phyloP scores from a whole-genome alignment of 2,797 vertebrate genomes.

The Phylloscopus collybita region DNA sequence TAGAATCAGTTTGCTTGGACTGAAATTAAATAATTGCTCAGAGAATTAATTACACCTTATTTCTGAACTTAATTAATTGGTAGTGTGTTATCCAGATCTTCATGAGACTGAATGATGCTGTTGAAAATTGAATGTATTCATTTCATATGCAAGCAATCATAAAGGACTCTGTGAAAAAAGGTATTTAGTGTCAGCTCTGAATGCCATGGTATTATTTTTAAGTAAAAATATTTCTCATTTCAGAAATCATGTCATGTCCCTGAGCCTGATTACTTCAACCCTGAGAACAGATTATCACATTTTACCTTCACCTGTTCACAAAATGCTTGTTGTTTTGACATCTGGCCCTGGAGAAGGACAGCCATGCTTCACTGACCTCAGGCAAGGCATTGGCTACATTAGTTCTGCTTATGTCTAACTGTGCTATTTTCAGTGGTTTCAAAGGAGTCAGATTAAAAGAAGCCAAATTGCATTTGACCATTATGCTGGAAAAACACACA shows the following conservation, averaged over 20 bases:
- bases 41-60: not conserved
- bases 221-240: not conserved
- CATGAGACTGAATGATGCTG: not conserved
- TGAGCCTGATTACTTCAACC: not conserved
- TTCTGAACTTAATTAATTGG: conserved; percentile 4
- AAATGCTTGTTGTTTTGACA: not conserved
- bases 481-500: not conserved
- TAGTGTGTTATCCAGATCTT: not conserved
- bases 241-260: not conserved
- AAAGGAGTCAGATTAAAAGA: not conserved
- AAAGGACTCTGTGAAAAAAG: not conserved
- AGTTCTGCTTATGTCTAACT: not conserved
- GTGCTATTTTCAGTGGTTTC: not conserved
- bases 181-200: not conserved
- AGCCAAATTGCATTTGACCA: not conserved
- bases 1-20: not conserved
- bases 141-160: not conserved
- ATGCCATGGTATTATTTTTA: not conserved
- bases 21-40: not conserved
- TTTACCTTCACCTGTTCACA: not conserved
- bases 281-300: not conserved
- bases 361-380: not conserved
- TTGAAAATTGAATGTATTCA: not conserved
- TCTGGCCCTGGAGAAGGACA: not conserved
- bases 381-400: not conserved